A percentile compares a stretch with the other conserved stretches of the same genome.
Evolutionary conservation across 92 coral and sea anemone species (phyloP).

Genomic region (Phenganax stokvisi): DNA sequence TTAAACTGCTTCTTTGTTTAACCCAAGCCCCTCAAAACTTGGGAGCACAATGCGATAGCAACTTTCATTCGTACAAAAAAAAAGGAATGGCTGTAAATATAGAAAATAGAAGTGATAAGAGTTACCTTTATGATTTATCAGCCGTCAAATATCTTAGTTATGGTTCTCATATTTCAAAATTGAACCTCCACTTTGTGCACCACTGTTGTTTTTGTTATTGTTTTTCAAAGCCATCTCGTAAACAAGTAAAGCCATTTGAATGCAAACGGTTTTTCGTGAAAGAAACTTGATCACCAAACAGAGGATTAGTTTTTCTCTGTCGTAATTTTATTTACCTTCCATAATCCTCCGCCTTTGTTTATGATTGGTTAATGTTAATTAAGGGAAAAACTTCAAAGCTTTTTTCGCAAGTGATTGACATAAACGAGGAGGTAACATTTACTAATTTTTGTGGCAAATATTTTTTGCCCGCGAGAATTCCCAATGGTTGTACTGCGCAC

Average conservation of each 20-base stretch:
- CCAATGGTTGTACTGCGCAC: constrained; percentile 23
- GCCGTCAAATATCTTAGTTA: neutral
- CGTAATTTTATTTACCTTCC: constrained; percentile 20
- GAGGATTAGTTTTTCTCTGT: constrained; percentile 20
- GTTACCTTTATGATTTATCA: constrained; percentile 13
- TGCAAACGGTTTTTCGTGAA: constrained; percentile 16
- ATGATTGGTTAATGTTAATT: constrained; percentile 35
- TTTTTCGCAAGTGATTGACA: constrained; percentile 35
- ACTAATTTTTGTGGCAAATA: constrained; percentile 13
- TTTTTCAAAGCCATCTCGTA: constrained; percentile 25
- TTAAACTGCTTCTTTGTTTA: neutral
- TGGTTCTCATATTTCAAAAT: neutral
- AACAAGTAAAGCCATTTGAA: constrained; percentile 32
- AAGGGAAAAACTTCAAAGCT: neutral
- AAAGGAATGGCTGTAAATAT: neutral
- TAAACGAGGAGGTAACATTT: neutral
- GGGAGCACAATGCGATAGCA: constrained; percentile 21
- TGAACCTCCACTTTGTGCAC: constrained; percentile 1
- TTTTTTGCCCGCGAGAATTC: constrained; percentile 33
- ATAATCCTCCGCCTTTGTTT: constrained; percentile 35
- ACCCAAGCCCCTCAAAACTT: constrained; percentile 9
- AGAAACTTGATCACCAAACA: neutral
- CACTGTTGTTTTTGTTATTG: neutral
- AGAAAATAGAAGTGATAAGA: constrained; percentile 13
- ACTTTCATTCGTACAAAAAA: constrained; percentile 9